Conservation (phyloP, 2,113 vertebrate genomes). For the Cacatua alba region DNA sequence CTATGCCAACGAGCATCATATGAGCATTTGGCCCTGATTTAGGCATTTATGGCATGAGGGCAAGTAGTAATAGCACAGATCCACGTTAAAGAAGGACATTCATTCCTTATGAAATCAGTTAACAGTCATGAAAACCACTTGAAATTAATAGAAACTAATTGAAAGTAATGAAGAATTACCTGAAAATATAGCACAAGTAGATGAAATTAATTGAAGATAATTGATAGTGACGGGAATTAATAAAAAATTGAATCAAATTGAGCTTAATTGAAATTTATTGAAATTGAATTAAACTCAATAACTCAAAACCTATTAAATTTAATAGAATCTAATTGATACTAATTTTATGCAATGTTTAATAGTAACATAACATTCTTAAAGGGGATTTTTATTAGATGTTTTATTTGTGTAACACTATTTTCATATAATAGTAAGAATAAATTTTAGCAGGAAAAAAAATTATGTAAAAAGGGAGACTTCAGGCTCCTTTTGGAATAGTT, state of each 20-base stretch:
- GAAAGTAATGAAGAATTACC: slow-evolving; percentile 78
- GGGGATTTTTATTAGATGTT: slow-evolving; percentile 20
- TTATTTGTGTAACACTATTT: slow-evolving; percentile 50
- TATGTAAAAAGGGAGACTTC: slow-evolving; percentile 3
- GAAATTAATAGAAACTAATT: slow-evolving; percentile 77
- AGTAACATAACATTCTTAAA: slow-evolving; percentile 65
- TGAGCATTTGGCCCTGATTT: not conserved
- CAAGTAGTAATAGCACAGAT: not conserved
- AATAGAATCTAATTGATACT: slow-evolving; percentile 76
- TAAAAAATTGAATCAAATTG: slow-evolving; percentile 77
- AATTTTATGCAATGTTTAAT: slow-evolving; percentile 72
- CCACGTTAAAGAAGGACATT: slow-evolving; percentile 30
- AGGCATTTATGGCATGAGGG: not conserved
- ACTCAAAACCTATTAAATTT: slow-evolving; percentile 76
- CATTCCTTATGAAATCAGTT: slow-evolving; percentile 67
- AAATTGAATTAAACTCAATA: slow-evolving; percentile 78
- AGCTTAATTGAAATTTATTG: slow-evolving; percentile 81
- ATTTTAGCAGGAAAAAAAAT: not conserved
- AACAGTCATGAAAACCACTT: slow-evolving; percentile 45
- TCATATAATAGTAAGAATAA: slow-evolving; percentile 23
- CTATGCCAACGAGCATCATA: not conserved
- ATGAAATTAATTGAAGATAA: slow-evolving; percentile 80
- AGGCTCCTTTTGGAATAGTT: not conserved
- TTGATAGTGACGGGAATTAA: slow-evolving; percentile 79
- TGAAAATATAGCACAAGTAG: slow-evolving; percentile 77